Evolutionary conservation across 2,113 vertebrate genomes (phyloP), one percentile per base, ranked within the genome.

Genomic region (Channa maculata): DNA sequence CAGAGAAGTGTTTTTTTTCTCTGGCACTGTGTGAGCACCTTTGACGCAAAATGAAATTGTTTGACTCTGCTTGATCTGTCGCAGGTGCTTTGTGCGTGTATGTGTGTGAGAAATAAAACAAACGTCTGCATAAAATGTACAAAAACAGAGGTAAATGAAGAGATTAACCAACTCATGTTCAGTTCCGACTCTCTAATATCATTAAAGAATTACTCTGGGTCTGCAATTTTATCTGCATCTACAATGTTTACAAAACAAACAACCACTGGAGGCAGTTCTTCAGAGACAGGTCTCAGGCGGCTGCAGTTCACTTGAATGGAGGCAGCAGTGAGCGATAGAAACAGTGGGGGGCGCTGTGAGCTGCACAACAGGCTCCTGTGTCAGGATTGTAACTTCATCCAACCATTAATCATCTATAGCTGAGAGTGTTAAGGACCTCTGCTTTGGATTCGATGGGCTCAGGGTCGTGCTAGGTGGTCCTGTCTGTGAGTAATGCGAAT

Each of bases 391-490:
- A 89, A 90, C 86, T 85, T 45, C 63, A 80, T 86, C 67, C 76
- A 77, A 76, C 75, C 71, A 90, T 93, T 89, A 91, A 93, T 93
- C 89, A 88, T 84, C 71, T 65, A 61, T 86, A 76, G 82, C 77
- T 72, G 75, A 24, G 75, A 53, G 77, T 68, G 39, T 77, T 82
- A 70, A 75, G 75, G 78, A 87, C 83, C 84, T 70, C 64, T 50
- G 78, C 76, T 75, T 38, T 38, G 6, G 80, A 68, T 74, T 79
- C n/a, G 51, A 77, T 74, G 86, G 37, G 81, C 73, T 91, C 90
- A 82, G 65, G 11, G 75, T 84, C 80, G 5, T 75, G 61, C 69
- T 85, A 65, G 92, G 92, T 92, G 92, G 93, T 93, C 92, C 89
- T 89, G 88, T 91, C 85, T 51, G 63, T 53, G 51, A 83, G 60